phyloP scores from a whole-genome alignment of 2,888 invertebrate species.

The Dromius quadrimaculatus region DNA sequence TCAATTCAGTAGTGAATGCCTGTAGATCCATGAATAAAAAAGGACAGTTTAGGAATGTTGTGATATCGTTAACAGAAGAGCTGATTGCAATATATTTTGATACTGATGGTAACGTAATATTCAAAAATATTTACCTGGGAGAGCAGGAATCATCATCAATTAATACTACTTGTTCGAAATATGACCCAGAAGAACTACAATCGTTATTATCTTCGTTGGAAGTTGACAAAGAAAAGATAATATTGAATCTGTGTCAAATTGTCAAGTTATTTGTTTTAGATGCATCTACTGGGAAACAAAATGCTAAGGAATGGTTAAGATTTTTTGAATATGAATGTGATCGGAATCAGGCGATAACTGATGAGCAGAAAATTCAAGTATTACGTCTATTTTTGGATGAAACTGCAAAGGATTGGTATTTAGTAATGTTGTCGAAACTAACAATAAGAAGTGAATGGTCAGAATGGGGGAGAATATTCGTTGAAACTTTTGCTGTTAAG shows the following conservation, averaged over 20 bases:
- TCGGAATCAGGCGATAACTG: neutral
- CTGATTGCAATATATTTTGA: too few species aligned
- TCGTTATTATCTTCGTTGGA: too few species aligned
- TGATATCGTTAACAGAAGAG: too few species aligned
- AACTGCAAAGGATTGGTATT: neutral
- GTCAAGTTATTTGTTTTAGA: neutral
- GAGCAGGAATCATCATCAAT: too few species aligned
- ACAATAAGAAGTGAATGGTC: neutral
- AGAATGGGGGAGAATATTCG: constrained; percentile 24
- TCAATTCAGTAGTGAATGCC: too few species aligned
- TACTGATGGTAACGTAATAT: too few species aligned
- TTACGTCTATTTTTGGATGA: neutral
- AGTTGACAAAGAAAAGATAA: neutral
- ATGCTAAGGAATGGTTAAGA: neutral
- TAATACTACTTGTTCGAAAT: too few species aligned
- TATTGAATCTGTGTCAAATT: neutral
- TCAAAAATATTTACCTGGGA: too few species aligned
- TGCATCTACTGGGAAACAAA: neutral
- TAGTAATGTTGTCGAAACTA: neutral
- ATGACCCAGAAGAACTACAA: too few species aligned
- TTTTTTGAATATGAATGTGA: neutral
- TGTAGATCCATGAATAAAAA: too few species aligned
- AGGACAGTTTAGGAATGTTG: too few species aligned
- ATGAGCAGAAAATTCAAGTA: constrained; percentile 5
- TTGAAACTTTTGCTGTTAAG: constrained; percentile 39